Base-by-base conservation (phyloP, 2,113 vertebrate genomes). In the Colistium nudipinnis region DNA sequence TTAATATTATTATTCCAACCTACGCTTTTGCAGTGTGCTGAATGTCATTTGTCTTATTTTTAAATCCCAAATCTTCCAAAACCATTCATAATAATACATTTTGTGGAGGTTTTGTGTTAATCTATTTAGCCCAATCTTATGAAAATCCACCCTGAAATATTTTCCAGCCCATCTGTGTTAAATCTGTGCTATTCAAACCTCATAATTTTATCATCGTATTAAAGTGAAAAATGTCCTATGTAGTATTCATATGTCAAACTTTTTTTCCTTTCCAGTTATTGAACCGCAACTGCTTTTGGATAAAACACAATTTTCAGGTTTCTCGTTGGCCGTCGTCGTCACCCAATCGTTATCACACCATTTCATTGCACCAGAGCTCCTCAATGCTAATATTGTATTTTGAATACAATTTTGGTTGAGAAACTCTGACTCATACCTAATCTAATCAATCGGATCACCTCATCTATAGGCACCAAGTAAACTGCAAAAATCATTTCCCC, bases 251-350 rank as follows among this genome's bases (percentile, higher is more conserved):
- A 7, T 45, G 28, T 56, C 20, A 1, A 8, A 19, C 8, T 17
- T 11, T 59, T 14, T 61, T 66, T 74, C 24, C 49, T 63, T 70
- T 81, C 4, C 71, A 83, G 81, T 70, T 39, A 19, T 25, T 67
- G 45, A 61, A 45, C 55, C 19, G 12, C 2, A 2, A 54, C 70
- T 39, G 24, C 74, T 73, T 4, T 65, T 72, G 84, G 86, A 70
- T 6, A 35, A 72, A 74, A 55, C 38, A 48, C 27, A 80, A 24
- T 78, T 52, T 53, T 27, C 60, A 84, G 84, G 69, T 80, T 76
- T 68, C 27, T 70, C 8, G 12, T 52, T 38, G 43, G 41, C 27
- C 20, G 11, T n/a, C 24, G 11, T 19, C 11, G 19, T 56, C 17
- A 4, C 36, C n/a, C 44, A 1, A 22, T 11, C 24, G 33, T 39